phyloP scores from a whole-genome alignment of 2,888 invertebrate species.

The Gandaritis pyraliata region DNA sequence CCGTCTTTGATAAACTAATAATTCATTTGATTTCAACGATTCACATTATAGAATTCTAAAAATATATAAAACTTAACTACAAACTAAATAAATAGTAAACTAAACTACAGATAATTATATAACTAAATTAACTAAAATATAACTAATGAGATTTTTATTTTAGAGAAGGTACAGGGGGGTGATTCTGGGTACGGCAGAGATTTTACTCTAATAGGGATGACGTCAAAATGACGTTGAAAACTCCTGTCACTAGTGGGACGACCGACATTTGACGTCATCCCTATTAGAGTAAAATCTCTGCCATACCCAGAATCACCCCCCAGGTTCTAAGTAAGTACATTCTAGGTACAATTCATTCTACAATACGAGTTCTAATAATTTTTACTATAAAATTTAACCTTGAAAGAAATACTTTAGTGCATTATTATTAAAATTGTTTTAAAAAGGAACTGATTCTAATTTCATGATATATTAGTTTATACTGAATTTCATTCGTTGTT shows the following conservation, averaged over 20 bases:
- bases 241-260: too few species aligned
- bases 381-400: neutral
- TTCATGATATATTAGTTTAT: too few species aligned
- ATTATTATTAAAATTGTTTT: too few species aligned
- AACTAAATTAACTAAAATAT: neutral
- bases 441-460: too few species aligned
- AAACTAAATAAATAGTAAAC: constrained; percentile 4
- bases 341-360: neutral
- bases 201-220: too few species aligned
- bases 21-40: neutral
- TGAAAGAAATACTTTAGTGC: neutral
- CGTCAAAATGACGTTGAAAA: too few species aligned
- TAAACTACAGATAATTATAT: constrained; percentile 19
- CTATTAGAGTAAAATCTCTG: too few species aligned
- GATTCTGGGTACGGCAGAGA: too few species aligned
- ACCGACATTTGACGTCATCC: too few species aligned
- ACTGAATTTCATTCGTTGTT: neutral
- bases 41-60: neutral
- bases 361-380: neutral
- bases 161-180: constrained; percentile 34
- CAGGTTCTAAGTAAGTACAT: constrained; percentile 35
- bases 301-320: too few species aligned
- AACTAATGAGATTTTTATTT: constrained; percentile 40
- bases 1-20: constrained; percentile 25
- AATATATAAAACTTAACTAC: neutral